Evolutionary conservation across 2,888 invertebrate species (phyloP), one percentile per base, ranked within the genome.

Genomic region (Tridacna gigas): DNA sequence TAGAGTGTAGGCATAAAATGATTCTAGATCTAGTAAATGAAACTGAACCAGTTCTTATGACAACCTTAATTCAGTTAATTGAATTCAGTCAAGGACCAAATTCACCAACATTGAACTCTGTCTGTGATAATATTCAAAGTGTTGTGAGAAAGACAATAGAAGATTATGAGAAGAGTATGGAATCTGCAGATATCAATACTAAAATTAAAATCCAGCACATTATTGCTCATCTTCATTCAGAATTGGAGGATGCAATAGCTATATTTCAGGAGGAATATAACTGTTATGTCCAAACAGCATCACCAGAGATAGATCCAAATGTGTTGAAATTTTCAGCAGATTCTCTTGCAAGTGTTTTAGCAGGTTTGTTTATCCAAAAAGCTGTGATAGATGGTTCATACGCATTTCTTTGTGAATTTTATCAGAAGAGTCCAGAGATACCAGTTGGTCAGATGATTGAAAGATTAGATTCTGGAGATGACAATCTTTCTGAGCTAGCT

Each of bases 341-440:
- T 61, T 28, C 83, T 63, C 60, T 84, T 61, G 69, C 82, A 11
- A 67, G 61, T 71, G 87, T 87, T 65, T 47, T 86, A 22, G 87
- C 87, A 60, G 86, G 81, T n/a, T 86, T 89, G 69, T 80, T 87
- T 56, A 84, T 86, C 65, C 85, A 89, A 79, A 85, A 89, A 94
- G 96, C 97, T 9, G 94, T 97, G n/a, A 96, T 96, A 91, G 86
- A 86, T 74, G 92, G 91, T 25, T 89, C 89, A 25, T 90, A 90
- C 78, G 84, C 86, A 60, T 88, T 89, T 84, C 88, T 91, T 37
- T 89, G 91, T 69, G 89, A 90, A 65, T 74, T 90, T 15, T 76
- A 83, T 74, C 82, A 82, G 48, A 84, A 69, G 63, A 74, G 77
- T 20, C 86, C 90, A 65, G 88, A 86, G 25, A 81, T 86, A 22